Evolutionary conservation across 2,888 invertebrate genomes (phyloP), one percentile per base, ranked within the genome.

Genomic region (Anodontia alba): DNA sequence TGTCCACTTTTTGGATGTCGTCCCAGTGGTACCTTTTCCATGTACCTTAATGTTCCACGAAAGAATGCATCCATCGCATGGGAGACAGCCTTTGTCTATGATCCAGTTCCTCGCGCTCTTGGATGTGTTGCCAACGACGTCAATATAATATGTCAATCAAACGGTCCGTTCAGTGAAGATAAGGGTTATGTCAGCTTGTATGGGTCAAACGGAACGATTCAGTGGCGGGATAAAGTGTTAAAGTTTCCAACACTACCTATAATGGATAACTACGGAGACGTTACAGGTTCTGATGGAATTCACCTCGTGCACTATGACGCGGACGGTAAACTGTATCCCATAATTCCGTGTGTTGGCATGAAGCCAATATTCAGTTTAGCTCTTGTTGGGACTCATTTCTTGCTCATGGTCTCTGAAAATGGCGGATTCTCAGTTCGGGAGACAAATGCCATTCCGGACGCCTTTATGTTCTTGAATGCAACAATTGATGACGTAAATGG

Each of bases 241-340:
- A 71, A 79, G 8, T 73, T 77, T 17, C 91, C 91, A 0, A 83
- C 88, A 1, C 83, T 91, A 8, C 91, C 91, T 0, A 73, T 91
- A 15, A 83, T 91, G 81, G 90, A 90, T 68, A 84, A 90, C 42
- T 86, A 84, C 36, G 91, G 91, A 43, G 90, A 90, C 76, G 80
- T 90, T 69, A 91, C 90, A 23, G 91, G 91, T 15, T 87, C 88
- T 7, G 90, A 91, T 66, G 88, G 88, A 15, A 73, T 70, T 15
- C 76, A 80, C 23, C 76, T 91, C 12, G 86, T 88, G 12, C 89
- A 87, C 76, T 88, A 87, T 33, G 86, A 86, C 42, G 71, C 69
- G 0, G 83, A 89, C 73, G 91, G 91, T 0, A 87, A 76, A 31
- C 68, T 68, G 10, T 80, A 86, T 31, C 86, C 89, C 12, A 76